These are phyloP conservation scores for Apteryx mantelli DNA, from an alignment of 2,113 vertebrate species.

Conservation along the genomic window DNA sequence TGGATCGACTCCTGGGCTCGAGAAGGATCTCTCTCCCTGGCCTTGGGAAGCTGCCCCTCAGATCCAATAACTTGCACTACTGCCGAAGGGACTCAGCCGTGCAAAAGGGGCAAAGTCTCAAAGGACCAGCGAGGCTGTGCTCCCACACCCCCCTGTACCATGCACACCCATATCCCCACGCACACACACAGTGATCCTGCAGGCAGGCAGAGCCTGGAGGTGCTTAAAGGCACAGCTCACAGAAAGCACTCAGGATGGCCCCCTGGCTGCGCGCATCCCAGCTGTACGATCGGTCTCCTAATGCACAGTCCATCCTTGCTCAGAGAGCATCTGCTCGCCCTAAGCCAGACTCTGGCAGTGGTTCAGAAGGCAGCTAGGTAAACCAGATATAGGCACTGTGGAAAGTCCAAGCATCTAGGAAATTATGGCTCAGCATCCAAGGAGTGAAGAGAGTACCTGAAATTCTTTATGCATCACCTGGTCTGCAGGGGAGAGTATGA, in stretches of 20 bases:
- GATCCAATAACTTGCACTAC: too few relatives aligned
- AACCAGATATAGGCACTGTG: neutral
- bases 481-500: neutral
- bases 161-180: too few relatives aligned
- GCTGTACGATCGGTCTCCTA: neutral
- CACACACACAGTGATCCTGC: neutral
- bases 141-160: neutral
- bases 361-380: neutral
- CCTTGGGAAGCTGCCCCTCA: neutral
- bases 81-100: neutral
- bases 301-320: neutral
- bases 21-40: neutral
- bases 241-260: too few relatives aligned
- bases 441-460: neutral
- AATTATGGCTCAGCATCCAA: neutral
- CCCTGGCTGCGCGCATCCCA: fast-evolving
- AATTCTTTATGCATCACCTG: fast-evolving
- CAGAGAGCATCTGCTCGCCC: neutral
- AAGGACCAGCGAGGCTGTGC: too few relatives aligned
- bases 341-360: neutral
- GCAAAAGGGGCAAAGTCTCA: neutral
- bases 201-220: neutral
- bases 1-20: fast-evolving
- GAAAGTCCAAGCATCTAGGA: neutral
- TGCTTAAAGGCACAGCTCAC: neutral